Base-by-base conservation (phyloP, 2,113 vertebrate species). In the Ceuthmochares aereus region DNA sequence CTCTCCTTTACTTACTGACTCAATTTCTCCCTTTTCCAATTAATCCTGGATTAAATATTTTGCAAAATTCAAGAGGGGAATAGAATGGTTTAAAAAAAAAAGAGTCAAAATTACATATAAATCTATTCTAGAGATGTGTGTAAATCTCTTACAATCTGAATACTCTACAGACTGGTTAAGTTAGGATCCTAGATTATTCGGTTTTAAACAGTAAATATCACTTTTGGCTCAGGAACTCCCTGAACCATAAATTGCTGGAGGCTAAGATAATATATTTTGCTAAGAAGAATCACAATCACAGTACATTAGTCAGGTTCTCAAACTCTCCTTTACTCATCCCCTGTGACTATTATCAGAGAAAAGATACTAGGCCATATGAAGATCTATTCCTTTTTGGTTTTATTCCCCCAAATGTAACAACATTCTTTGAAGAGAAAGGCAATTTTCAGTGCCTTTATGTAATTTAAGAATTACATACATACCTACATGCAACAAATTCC, bases 181-280 rank as follows among this genome's bases (percentile, higher is more conserved):
- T 43, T 79, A 87, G 81, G 29, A 68, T 73, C 34, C 49, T 62
- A 43, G 79, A 83, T 93, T 88, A 93, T 80, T 90, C 78, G 54
- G 52, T 92, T 93, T 80, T 80, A 84, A 92, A 85, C 54, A 85
- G 54, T 59, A 90, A 95, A 79, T 84, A 94, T 34, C 85, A 88
- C 90, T 90, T 94, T 76, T 88, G 79, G 62, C 88, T 87, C 79
- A 91, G 79, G n/a, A 76, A 85, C n/a, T 97, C 90, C 70, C 90
- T 83, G 82, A 93, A 92, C 76, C 68, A 63, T 87, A 90, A 89
- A 84, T 75, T 96, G 93, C 94, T 75, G n/a, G 52, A 96, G 96
- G 96, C 91, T 64, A 88, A 89, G 60, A 70, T 67, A 84, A 90
- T 81, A 89, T 89, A 92, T 93, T 96, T 96, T 92, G 76, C 88